These are phyloP conservation scores for Leguminivora glycinivorella DNA, from an alignment of 1,140 invertebrate genomes.

Conservation along the genomic window DNA sequence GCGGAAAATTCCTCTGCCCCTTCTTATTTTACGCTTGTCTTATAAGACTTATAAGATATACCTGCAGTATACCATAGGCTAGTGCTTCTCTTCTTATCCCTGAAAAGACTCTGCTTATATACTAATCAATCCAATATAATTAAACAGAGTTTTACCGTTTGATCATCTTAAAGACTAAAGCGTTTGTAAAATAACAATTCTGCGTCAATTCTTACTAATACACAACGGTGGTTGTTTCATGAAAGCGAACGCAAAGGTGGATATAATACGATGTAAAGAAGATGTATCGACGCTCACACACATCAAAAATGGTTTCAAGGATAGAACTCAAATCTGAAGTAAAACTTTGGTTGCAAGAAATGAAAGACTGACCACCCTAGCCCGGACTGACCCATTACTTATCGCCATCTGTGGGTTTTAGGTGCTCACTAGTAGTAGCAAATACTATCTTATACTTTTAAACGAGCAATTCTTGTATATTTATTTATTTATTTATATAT, in stretches of 20 bases:
- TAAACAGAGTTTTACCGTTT: slow-evolving; percentile 4
- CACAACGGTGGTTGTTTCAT: slow-evolving; percentile 75
- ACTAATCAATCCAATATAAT: no score
- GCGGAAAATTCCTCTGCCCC: no score
- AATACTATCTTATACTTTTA: no score
- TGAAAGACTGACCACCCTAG: slow-evolving; percentile 82
- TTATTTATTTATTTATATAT: no score
- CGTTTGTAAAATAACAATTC: neutral
- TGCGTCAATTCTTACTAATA: slow-evolving; percentile 8
- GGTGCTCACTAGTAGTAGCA: no score
- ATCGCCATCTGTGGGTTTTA: no score
- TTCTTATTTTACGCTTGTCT: no score
- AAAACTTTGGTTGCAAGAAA: slow-evolving; percentile 83
- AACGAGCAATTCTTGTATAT: no score
- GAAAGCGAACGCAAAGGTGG: slow-evolving; percentile 83
- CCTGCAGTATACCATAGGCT: no score
- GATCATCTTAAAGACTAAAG: neutral
- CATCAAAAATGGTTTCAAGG: slow-evolving; percentile 81
- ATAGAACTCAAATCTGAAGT: slow-evolving; percentile 85
- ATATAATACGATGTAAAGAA: slow-evolving; percentile 77
- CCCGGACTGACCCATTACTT: slow-evolving; percentile 81
- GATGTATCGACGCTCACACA: slow-evolving; percentile 74
- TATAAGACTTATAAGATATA: no score
- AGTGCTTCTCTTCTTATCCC: no score
- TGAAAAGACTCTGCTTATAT: no score